Percentiles rank a stretch among this genome's conserved stretches.
Conservation (phyloP, 2,113 vertebrate genomes). For the Orthochromis indermauri region DNA sequence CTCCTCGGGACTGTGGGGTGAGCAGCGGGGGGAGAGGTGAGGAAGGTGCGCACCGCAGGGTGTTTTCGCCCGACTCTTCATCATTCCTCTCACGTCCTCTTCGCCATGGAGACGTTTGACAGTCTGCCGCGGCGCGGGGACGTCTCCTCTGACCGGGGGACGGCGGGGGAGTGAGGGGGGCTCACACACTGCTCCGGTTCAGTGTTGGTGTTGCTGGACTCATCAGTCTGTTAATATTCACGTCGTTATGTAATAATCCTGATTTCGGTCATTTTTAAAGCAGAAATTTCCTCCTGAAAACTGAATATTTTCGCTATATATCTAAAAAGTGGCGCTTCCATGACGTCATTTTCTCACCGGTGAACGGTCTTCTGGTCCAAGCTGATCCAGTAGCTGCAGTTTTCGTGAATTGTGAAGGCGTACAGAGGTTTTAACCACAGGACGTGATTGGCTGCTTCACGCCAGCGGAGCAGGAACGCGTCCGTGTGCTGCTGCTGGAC, state of each 20-base stretch:
- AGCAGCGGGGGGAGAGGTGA: background rate
- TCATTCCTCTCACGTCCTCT: slow-evolving; percentile 47
- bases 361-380: background rate
- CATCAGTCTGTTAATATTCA: background rate
- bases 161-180: background rate
- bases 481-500: background rate
- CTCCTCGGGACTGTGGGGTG: background rate
- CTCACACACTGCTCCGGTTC: background rate
- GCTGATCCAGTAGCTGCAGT: background rate
- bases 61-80: background rate
- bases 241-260: fast-evolving
- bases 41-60: background rate
- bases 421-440: background rate
- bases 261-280: background rate
- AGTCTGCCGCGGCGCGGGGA: slow-evolving; percentile 20
- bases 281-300: background rate
- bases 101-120: slow-evolving; percentile 61
- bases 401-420: background rate
- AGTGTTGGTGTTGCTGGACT: background rate
- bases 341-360: background rate
- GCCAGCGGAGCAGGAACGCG: background rate
- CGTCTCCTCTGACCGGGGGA: slow-evolving; percentile 19
- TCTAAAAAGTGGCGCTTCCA: background rate
- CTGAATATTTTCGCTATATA: background rate
- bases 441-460: background rate